Conservation (phyloP, 92 coral and sea anemone species). For the Phenganax subtilis region DNA sequence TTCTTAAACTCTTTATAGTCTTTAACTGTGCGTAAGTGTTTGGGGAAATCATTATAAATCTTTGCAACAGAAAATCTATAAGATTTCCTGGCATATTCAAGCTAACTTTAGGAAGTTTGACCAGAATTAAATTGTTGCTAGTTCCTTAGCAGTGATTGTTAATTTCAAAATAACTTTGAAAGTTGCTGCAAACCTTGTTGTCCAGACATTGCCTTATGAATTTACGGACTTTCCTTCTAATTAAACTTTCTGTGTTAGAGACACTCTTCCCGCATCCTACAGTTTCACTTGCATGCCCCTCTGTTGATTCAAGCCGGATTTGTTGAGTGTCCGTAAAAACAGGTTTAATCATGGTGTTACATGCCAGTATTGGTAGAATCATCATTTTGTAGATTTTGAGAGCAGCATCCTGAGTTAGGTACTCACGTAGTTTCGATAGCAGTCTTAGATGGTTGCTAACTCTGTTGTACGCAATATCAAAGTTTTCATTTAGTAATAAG, state of each 20-base stretch:
- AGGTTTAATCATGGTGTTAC: neutral
- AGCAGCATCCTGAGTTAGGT: neutral
- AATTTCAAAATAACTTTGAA: neutral
- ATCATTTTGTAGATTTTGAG: conserved; percentile 12
- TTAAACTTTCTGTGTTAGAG: neutral
- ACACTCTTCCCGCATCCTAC: conserved; percentile 4
- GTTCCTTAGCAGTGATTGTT: neutral
- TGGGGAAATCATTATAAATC: conserved; percentile 6
- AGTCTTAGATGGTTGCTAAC: conserved; percentile 5
- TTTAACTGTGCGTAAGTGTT: neutral
- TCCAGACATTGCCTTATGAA: neutral
- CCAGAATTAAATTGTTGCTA: conserved; percentile 6
- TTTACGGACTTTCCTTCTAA: neutral
- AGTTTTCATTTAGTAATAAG: conserved; percentile 7
- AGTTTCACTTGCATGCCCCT: neutral
- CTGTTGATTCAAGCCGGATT: neutral
- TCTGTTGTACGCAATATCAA: conserved; percentile 1
- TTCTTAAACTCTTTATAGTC: conserved; percentile 2
- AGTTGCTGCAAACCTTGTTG: no score
- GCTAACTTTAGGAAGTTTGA: conserved; percentile 68
- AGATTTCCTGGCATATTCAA: conserved; percentile 71
- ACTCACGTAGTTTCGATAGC: conserved; percentile 10
- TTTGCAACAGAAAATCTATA: neutral
- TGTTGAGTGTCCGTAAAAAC: neutral
- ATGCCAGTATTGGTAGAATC: conserved; percentile 3